phyloP scores from a whole-genome alignment of 1,140 invertebrate genomes.

The Cotesia chilonis region DNA sequence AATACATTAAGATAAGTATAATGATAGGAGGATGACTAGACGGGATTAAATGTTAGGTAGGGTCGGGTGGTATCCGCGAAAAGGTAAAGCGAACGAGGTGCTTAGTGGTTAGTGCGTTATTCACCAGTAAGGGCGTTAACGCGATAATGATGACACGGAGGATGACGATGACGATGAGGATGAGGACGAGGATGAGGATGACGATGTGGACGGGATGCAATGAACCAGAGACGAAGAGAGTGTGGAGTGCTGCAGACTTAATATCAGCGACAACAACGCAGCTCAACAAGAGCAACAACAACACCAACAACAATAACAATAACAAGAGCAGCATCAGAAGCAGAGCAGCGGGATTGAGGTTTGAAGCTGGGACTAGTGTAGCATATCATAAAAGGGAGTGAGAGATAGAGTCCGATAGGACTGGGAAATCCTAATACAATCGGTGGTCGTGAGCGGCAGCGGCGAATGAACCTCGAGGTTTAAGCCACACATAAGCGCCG shows the following conservation, averaged over 20 bases:
- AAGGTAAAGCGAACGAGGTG: constrained; percentile 14
- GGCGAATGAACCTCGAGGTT: constrained; percentile 43
- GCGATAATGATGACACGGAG: constrained; percentile 23
- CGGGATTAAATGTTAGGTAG: background rate
- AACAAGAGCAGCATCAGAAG: too few relatives aligned
- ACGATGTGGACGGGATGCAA: background rate
- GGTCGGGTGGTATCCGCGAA: background rate
- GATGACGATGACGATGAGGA: constrained; percentile 20
- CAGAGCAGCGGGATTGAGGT: too few relatives aligned
- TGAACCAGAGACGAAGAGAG: background rate
- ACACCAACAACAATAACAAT: background rate
- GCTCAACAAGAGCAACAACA: too few relatives aligned
- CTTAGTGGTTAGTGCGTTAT: too few relatives aligned
- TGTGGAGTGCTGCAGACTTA: background rate
- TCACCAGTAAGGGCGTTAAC: constrained; percentile 11
- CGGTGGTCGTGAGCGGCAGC: constrained; percentile 32
- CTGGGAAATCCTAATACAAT: constrained; percentile 60
- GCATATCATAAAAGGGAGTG: constrained; percentile 12
- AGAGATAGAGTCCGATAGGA: background rate
- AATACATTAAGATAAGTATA: too few relatives aligned
- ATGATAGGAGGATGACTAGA: background rate
- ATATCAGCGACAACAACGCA: too few relatives aligned
- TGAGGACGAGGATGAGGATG: background rate
- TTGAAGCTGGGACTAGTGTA: too few relatives aligned
- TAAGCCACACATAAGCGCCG: constrained; percentile 44